Percentiles rank a stretch among this genome's conserved stretches.
Conservation (phyloP, 35 echinoderm and acorn worm species). For the Apostichopus japonicus region DNA sequence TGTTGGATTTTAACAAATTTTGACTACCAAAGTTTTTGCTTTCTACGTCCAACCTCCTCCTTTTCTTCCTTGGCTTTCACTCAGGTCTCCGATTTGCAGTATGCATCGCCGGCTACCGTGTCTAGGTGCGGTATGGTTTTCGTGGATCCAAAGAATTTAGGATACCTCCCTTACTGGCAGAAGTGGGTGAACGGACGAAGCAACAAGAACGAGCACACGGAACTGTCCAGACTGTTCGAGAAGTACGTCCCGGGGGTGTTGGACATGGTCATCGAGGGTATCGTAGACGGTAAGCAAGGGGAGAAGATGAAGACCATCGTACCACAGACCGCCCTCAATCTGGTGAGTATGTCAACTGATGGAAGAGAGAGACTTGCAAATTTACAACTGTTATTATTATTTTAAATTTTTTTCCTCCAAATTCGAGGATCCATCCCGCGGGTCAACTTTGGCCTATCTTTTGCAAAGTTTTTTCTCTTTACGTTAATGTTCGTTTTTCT, state of each 20-base stretch:
- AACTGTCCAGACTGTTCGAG: constrained; percentile 81
- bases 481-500: no score
- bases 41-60: no score
- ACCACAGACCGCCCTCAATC: constrained; percentile 91
- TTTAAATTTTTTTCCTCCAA: no score
- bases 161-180: constrained; percentile 95
- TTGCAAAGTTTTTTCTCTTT: no score
- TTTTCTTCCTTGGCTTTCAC: no score
- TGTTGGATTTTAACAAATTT: no score
- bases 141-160: constrained; percentile 98
- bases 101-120: constrained; percentile 97
- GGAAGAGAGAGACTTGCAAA: no score
- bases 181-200: constrained; percentile 84
- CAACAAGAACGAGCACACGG: constrained; percentile 85
- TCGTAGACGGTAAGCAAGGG: constrained; percentile 95
- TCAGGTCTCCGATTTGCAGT: constrained; percentile 98
- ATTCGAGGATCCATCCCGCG: no score
- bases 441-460: no score
- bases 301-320: constrained; percentile 97
- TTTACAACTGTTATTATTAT: no score
- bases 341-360: constrained; percentile 67
- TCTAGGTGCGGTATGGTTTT: constrained; percentile 99
- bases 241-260: constrained; percentile 93
- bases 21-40: no score
- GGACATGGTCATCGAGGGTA: constrained; percentile 93